Base-by-base conservation (phyloP, 2,113 vertebrate species). In the Colius striatus region DNA sequence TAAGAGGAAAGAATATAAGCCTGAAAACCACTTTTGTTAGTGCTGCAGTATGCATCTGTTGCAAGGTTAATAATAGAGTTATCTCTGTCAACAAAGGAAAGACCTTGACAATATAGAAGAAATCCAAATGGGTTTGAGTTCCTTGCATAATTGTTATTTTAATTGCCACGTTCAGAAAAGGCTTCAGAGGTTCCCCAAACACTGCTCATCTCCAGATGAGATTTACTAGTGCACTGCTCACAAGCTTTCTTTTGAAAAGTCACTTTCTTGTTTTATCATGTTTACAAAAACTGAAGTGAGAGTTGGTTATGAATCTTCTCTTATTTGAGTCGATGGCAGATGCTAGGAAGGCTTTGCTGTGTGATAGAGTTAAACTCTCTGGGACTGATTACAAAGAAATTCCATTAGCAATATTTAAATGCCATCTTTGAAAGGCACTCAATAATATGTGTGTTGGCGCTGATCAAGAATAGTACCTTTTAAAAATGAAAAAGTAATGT, bases 391-490 rank as follows among this genome's bases (percentile, higher is more conserved):
- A 97, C 97, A 97, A 94, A 97, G 96, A 97, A 97, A 97, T 94
- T 97, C 96, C 97, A 97, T 97, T 97, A 97, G 94, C 96, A 96
- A 97, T 97, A 96, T 96, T 96, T 97, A 97, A 97, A 97, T 97
- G 95, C 96, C 84, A 83, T 60, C 95, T 92, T 94, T 97, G 96
- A 97, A 95, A 97, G 92, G 93, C 96, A 97, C 95, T 96, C 95
- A 78, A 95, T 97, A 95, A 90, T 95, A 97, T 96, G 92, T 89
- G 92, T 97, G 96, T 94, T 97, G 97, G 96, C 94, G 87, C 97
- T 96, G 96, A 96, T 96, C 90, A 95, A 92, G 95, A 97, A 95
- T 93, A 96, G 93, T 97, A 96, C 94, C 96, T 97, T 95, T 95
- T 97, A 96, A 94, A 97, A 95, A 97, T 97, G 94, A 95, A 97